Evolutionary conservation across 1,140 invertebrate species (phyloP), one percentile per base, ranked within the genome.

Genomic region (Triops cancriformis): DNA sequence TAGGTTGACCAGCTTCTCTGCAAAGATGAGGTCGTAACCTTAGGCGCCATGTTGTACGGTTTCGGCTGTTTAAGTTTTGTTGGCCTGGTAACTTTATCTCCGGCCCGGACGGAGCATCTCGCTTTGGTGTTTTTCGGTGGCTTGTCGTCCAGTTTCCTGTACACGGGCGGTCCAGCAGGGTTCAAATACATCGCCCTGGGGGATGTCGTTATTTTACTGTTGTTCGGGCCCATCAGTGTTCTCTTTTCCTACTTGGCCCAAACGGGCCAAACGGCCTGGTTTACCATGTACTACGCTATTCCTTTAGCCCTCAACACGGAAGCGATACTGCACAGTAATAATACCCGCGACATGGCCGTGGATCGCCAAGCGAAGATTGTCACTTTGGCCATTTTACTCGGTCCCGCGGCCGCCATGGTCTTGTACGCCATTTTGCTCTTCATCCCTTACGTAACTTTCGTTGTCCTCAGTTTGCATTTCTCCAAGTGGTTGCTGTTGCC

Each of bases 121-220:
- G 95, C 96, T 2, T 85, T 98, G 10, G 91, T 97, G 0, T 98
- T 96, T 83, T 98, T 98, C 86, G 95, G 96, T 76, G 96, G 96
- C 0, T 83, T 98, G 72, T 97, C 95, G n/a, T 94, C 94, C n/a
- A 95, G 93, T 77, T 96, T 96, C 86, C 85, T 98, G 5, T 89
- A 88, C 80, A 97, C 95, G 1, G 95, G 95, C 73, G 95, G 95
- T n/a, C 51, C 51, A 23, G 93, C 94, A 82, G 95, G 95, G 74
- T 88, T 97, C 43, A 97, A 97, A 84, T 97, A 97, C 81, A 95
- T 97, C 81, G 95, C 94, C 5, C 85, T 97, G 27, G 95, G 95
- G 64, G 95, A 97, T 86, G 82, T 97, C 37, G 85, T 98, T 75
- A 92, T 97, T 81, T 88, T 98, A 82, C 89, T 97, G 64, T 93